Base-by-base conservation (phyloP, 2,113 vertebrate species). In the Spilogale gracilis region DNA sequence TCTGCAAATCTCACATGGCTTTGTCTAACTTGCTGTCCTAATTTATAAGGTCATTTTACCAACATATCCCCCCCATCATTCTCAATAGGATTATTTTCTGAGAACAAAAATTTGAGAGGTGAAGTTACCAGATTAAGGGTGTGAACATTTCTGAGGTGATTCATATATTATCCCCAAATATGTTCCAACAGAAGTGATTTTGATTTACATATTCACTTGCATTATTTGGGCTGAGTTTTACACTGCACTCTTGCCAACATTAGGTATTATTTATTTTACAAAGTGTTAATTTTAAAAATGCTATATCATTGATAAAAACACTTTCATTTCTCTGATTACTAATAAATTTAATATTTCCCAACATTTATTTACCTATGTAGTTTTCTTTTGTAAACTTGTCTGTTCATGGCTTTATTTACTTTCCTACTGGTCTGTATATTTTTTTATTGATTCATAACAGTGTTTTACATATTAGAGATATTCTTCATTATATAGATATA, bases 101-200 rank as follows among this genome's bases (percentile, higher is more conserved):
- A 89, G 91, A 96, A 89, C 83, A 84, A 93, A 93, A 89, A 78
- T 93, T 79, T 23, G 58, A 76, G 21, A 84, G 84, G 23, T 89
- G 84, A 93, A 93, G 50, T 93, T 65, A 76, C 32, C 60, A 8
- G 14, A 43, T 61, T 13, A 73, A 80, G 54, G n/a, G 2, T 79
- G 30, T 43, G 20, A 60, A 82, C 9, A 13, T 89, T 83, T 96
- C 83, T 81, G 14, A 89, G 9, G 50, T 43, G 50, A 56, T 27
- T 73, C 78, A 43, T 89, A 48, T 89, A 93, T 56, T 74, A 89
- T 89, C n/a, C 32, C 79, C 78, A 65, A 65, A 74, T 58, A 23
- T 38, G 58, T 87, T 82, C n/a, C 32, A 27, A 23, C 23, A 82
- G 65, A 69, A 93, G 7, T 52, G 32, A 69, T 73, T 88, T 96